Conservation (phyloP, 2,113 vertebrate genomes). For the Prunella himalayana region DNA sequence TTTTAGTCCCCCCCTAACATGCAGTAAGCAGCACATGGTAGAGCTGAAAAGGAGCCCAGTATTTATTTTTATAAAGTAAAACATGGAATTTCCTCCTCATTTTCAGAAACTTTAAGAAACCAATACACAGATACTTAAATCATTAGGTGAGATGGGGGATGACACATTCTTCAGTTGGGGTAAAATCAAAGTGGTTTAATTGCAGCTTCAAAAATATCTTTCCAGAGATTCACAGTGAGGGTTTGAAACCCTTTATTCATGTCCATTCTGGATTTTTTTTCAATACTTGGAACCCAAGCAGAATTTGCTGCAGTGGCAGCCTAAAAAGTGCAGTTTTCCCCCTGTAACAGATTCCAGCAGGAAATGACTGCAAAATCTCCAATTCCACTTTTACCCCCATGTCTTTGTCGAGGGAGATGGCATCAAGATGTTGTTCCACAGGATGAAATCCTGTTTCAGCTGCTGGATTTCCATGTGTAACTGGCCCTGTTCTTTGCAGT, state of each 20-base stretch:
- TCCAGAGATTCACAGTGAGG: background rate
- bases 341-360: background rate
- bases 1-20: background rate
- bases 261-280: background rate
- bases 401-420: background rate
- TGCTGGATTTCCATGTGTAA: background rate
- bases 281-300: background rate
- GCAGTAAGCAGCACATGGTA: too few species aligned
- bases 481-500: constrained; percentile 56
- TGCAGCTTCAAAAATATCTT: background rate
- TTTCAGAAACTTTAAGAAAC: background rate
- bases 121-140: background rate
- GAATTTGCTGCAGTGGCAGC: background rate
- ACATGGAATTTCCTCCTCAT: background rate
- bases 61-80: background rate
- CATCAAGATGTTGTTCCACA: background rate
- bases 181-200: background rate
- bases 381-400: rapidly evolving
- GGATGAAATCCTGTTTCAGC: background rate
- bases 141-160: background rate
- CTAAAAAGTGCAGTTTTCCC: background rate
- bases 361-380: background rate
- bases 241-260: background rate
- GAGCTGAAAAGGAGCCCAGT: background rate
- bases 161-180: rapidly evolving